Base-by-base conservation (phyloP, 2,113 vertebrate species). In the Buteo buteo region DNA sequence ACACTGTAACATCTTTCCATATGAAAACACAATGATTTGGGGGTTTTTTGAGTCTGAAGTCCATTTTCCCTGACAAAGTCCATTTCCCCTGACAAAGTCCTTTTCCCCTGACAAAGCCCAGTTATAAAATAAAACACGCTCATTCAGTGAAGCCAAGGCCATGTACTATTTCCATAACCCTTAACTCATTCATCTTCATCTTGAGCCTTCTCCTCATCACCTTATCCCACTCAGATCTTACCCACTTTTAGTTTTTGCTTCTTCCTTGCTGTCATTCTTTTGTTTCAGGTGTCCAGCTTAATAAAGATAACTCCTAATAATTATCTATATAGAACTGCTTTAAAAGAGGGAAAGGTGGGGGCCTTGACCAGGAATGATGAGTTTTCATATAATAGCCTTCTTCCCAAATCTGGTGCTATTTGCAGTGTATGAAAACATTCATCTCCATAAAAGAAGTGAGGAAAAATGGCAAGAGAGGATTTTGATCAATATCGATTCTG, bases 141-240 rank as follows among this genome's bases (percentile, higher is more conserved):
- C 73, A 95, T 94, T 98, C 98, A 98, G 97, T 98, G 97, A 98
- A 98, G 97, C 97, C 96, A 95, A 95, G 97, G 97, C 97, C 98
- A 97, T 94, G 91, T 97, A 92, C 83, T 98, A 97, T 96, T 98
- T 97, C 47, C 91, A 84, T 97, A 98, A 98, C 96, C 73, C 94
- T 96, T 96, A 98, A 92, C 64, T 96, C 59, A 93, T 86, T 97
- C 80, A 94, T 95, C 74, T 94, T 96, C 93, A 83, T 90, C 90
- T 96, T 79, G 11, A 93, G 40, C 16, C 50, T 95, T 83, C 21
- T 93, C 26, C 47, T 85, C n/a, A 73, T 72, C 14, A 42, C n/a
- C 29, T 82, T 77, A n/a, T 70, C 55, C 44, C 9, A 16, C 44
- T 72, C 55, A 78, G 31, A 42, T 52, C 77, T 66, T 49, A 20